phyloP scores from a whole-genome alignment of 2,797 vertebrate genomes.

The Danio tinwini region DNA sequence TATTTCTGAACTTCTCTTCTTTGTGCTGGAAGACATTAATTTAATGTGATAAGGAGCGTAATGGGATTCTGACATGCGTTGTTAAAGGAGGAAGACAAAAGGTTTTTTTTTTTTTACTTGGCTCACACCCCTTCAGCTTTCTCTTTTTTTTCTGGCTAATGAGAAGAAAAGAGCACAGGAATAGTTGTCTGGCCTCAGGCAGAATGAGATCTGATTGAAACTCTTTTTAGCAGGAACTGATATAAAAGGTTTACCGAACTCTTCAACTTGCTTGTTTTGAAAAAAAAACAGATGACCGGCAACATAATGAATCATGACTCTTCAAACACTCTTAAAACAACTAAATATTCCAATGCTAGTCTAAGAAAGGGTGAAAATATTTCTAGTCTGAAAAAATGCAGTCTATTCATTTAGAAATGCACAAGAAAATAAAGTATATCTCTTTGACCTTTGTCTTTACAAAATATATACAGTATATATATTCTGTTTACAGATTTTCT shows the following conservation, averaged over 20 bases:
- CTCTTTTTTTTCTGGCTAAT: slow-evolving; percentile 42
- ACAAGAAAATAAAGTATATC: no score
- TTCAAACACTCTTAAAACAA: background rate
- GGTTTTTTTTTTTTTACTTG: background rate
- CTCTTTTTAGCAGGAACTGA: slow-evolving; percentile 37
- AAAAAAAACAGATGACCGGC: slow-evolving; percentile 25
- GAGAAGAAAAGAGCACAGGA: slow-evolving; percentile 41
- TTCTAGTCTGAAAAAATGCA: no score
- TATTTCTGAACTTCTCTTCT: slow-evolving; percentile 50
- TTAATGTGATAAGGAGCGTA: slow-evolving; percentile 54
- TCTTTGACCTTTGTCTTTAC: no score
- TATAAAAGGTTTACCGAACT: slow-evolving; percentile 28
- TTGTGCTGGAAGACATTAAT: slow-evolving; percentile 52
- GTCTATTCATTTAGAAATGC: no score
- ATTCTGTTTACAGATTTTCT: no score
- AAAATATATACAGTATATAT: no score
- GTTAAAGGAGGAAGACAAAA: slow-evolving; percentile 45
- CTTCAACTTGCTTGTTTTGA: slow-evolving; percentile 27
- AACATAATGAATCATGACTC: slow-evolving; percentile 13
- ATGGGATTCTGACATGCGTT: slow-evolving; percentile 53
- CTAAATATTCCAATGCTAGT: background rate
- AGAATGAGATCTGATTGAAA: slow-evolving; percentile 35
- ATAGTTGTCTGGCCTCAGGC: slow-evolving; percentile 16
- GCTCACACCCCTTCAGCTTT: slow-evolving; percentile 13
- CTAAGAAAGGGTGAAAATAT: background rate